Conservation (phyloP, 2,888 invertebrate genomes). For the Ophonus ardosiacus region DNA sequence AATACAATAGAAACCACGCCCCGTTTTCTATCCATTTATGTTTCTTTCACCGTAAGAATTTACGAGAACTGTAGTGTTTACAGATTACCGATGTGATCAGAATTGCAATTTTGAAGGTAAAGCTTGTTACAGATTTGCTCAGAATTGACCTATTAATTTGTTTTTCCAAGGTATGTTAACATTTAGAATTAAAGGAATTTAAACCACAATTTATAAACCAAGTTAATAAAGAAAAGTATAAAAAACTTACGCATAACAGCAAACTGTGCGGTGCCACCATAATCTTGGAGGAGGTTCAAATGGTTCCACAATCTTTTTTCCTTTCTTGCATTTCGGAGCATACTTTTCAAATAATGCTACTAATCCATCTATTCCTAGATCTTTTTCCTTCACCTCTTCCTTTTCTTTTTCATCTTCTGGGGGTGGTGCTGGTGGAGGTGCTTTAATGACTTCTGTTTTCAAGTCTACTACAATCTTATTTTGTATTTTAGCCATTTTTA, state of each 20-base stretch:
- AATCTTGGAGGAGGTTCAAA: not conserved
- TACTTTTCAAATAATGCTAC: not conserved
- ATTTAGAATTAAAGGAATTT: not conserved
- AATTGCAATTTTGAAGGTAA: no score
- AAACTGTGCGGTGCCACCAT: constrained; percentile 5
- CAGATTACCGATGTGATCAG: no score
- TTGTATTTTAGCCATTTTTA: not conserved
- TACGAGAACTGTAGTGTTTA: no score
- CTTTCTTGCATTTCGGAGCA: not conserved
- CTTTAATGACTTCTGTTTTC: not conserved
- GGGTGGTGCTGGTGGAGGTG: not conserved
- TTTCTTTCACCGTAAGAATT: no score
- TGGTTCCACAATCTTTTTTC: not conserved
- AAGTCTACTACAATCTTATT: not conserved
- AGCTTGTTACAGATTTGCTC: no score
- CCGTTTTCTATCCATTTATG: no score
- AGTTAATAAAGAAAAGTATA: not conserved
- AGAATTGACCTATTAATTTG: no score
- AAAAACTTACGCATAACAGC: constrained; percentile 30
- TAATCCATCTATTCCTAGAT: not conserved
- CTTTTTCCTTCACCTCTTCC: not conserved
- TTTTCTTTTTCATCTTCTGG: not conserved
- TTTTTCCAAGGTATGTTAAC: no score
- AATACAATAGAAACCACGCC: no score
- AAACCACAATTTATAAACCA: not conserved